These are phyloP conservation scores for Arge pagana DNA, from an alignment of 2,888 invertebrate genomes.

Conservation along the genomic window DNA sequence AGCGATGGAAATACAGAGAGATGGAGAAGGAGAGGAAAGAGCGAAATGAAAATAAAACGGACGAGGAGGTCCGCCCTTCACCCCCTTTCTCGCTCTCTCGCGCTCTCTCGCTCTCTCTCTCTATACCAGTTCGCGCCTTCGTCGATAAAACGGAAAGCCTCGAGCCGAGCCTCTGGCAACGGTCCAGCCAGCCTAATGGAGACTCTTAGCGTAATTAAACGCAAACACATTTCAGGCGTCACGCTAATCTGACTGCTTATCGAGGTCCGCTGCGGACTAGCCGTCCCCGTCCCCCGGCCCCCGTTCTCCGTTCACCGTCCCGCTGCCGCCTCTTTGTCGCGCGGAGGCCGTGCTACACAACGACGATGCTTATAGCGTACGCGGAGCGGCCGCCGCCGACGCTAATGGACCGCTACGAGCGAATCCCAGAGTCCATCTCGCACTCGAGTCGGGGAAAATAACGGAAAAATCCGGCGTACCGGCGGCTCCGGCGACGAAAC, in stretches of 20 bases:
- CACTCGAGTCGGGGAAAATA: no score
- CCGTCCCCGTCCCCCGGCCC: no score
- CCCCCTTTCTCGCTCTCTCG: neutral
- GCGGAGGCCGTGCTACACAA: no score
- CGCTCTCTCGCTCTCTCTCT: neutral
- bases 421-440: no score
- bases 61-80: slow-evolving; percentile 22
- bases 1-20: neutral
- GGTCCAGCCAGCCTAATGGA: slow-evolving; percentile 58
- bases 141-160: slow-evolving; percentile 43
- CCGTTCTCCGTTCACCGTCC: no score
- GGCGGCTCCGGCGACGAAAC: no score
- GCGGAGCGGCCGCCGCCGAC: no score
- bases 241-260: slow-evolving; percentile 57
- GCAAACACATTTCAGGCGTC: slow-evolving; percentile 58
- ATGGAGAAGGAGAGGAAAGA: slow-evolving; percentile 26
- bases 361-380: no score
- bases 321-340: no score
- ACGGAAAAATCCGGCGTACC: no score
- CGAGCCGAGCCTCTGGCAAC: slow-evolving; percentile 51
- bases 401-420: no score
- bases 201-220: slow-evolving; percentile 59
- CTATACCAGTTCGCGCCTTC: slow-evolving; percentile 28
- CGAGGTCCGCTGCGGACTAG: slow-evolving; percentile 52
- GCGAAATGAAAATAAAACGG: slow-evolving; percentile 29